Conservation (phyloP, 2,797 vertebrate species). For the Sebastes flavidus region DNA sequence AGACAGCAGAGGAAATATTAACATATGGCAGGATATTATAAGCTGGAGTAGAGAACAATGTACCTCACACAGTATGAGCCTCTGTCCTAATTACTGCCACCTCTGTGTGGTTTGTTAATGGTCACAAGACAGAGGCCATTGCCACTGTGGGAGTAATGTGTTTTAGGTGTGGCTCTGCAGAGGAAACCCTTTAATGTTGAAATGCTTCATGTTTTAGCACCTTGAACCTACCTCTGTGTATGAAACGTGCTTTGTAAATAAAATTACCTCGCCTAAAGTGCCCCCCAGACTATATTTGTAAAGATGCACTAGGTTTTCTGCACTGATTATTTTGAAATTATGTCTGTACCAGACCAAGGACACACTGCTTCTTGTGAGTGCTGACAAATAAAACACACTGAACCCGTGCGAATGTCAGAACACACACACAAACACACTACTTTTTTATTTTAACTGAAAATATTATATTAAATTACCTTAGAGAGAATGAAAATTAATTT, state of each 20-base stretch:
- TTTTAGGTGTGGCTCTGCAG: not conserved
- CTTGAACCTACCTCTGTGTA: no score
- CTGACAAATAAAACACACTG: not conserved
- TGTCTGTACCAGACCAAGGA: constrained; percentile 13
- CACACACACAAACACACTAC: not conserved
- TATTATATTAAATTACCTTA: not conserved
- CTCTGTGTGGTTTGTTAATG: not conserved
- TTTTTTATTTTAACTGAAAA: not conserved
- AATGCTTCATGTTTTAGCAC: constrained; percentile 2
- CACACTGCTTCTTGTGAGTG: constrained; percentile 5
- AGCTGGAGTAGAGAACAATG: not conserved
- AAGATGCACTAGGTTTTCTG: not conserved
- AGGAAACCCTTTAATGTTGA: not conserved
- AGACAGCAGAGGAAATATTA: constrained; percentile 3
- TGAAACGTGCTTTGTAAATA: no score
- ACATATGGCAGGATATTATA: not conserved
- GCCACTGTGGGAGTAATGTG: not conserved
- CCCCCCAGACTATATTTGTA: not conserved
- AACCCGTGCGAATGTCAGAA: not conserved
- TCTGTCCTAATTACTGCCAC: not conserved
- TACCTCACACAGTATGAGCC: not conserved
- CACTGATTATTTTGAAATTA: not conserved
- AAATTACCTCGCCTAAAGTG: not conserved
- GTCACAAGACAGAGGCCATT: not conserved
- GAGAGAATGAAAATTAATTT: not conserved